phyloP scores from a whole-genome alignment of 2,888 invertebrate genomes.

The Papilio gigon region DNA sequence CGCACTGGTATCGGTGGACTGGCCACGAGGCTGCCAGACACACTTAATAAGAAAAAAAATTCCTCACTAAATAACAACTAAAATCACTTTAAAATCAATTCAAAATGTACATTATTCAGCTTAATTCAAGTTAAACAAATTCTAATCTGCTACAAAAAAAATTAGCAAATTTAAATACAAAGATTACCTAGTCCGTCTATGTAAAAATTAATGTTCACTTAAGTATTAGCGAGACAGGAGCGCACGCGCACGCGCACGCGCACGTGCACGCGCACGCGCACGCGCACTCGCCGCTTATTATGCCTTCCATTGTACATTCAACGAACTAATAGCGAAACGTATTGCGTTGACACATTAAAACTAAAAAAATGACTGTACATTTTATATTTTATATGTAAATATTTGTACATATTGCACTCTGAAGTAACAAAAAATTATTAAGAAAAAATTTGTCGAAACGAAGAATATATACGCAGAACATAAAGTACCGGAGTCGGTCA shows the following conservation, averaged over 20 bases:
- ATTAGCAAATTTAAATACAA: slow-evolving; percentile 82
- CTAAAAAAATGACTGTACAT: slow-evolving; percentile 81
- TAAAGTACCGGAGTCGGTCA: slow-evolving; percentile 68
- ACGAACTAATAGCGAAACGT: slow-evolving; percentile 72
- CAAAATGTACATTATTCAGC: slow-evolving; percentile 81
- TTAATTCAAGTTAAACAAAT: slow-evolving; percentile 77
- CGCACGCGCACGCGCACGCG: slow-evolving; percentile 61
- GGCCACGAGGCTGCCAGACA: slow-evolving; percentile 75
- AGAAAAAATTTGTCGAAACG: slow-evolving; percentile 75
- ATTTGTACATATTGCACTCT: slow-evolving; percentile 90
- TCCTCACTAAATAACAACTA: slow-evolving; percentile 82
- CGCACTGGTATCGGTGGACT: slow-evolving; percentile 77
- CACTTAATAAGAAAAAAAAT: slow-evolving; percentile 73
- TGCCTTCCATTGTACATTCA: slow-evolving; percentile 78
- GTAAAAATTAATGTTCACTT: slow-evolving; percentile 77
- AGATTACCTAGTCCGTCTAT: slow-evolving; percentile 79
- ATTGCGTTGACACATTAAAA: slow-evolving; percentile 81
- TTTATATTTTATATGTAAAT: slow-evolving; percentile 83
- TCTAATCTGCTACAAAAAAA: slow-evolving; percentile 82
- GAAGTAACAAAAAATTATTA: slow-evolving; percentile 81
- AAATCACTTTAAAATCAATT: slow-evolving; percentile 82
- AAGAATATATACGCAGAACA: slow-evolving; percentile 72
- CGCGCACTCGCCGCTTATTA: slow-evolving; percentile 75
- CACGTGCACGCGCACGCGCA: slow-evolving; percentile 61
- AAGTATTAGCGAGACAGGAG: slow-evolving; percentile 79